phyloP scores from a whole-genome alignment of 2,113 vertebrate genomes.

The Dermatemys mawii region DNA sequence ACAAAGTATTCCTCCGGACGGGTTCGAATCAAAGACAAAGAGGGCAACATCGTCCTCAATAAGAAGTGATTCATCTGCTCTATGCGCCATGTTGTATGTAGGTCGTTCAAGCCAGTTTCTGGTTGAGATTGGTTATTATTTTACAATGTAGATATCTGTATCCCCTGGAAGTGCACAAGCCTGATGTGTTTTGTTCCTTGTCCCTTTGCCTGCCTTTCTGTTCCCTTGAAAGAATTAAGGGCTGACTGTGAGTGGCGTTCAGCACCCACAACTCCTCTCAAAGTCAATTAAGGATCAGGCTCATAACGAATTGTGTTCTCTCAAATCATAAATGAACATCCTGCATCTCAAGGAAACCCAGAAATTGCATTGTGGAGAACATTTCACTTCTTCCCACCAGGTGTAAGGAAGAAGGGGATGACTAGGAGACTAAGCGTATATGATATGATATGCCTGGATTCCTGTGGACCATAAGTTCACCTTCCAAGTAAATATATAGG shows the following conservation, averaged over 20 bases:
- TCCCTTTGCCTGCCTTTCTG: not conserved
- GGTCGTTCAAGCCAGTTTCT: not conserved
- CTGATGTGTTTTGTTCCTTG: not conserved
- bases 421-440: too few species aligned
- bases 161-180: too few species aligned
- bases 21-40: constrained; percentile 64
- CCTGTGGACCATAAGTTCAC: not conserved
- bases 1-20: constrained; percentile 67
- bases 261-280: not conserved
- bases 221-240: not conserved
- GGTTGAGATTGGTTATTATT: not conserved
- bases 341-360: not conserved
- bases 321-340: not conserved
- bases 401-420: not conserved
- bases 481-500: not conserved
- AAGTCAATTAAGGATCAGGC: not conserved
- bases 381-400: not conserved
- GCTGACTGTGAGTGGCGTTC: not conserved
- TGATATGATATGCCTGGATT: not conserved
- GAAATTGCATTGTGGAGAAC: not conserved
- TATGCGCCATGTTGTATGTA: fast-evolving
- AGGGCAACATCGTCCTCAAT: constrained; percentile 50
- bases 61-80: constrained; percentile 14
- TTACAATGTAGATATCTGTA: not conserved
- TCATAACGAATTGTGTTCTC: not conserved